A percentile compares a stretch with the other conserved stretches of the same genome.
Evolutionary conservation across 2,113 vertebrate genomes (phyloP).

Genomic region (Thamnaconus septentrionalis): DNA sequence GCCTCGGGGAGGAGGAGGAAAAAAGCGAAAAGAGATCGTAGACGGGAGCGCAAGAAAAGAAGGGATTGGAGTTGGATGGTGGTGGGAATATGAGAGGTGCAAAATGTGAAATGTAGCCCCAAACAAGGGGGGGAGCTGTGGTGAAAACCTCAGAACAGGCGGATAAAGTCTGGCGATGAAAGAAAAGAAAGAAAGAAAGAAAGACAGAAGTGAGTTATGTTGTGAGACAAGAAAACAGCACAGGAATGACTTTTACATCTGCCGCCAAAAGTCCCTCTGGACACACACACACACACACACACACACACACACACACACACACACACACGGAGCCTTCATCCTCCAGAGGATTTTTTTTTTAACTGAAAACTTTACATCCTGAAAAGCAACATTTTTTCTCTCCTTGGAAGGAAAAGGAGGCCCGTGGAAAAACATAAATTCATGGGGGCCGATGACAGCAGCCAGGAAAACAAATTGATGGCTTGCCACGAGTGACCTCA

Average conservation of each 20-base stretch:
- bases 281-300: slow-evolving; percentile 24
- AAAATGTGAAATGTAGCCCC: slow-evolving; percentile 2
- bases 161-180: not conserved
- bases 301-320: slow-evolving; percentile 26
- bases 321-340: slow-evolving; percentile 16
- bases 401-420: slow-evolving; percentile 27
- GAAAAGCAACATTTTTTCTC: slow-evolving; percentile 30
- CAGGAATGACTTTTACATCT: slow-evolving; percentile 72
- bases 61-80: slow-evolving; percentile 6
- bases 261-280: slow-evolving; percentile 58
- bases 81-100: slow-evolving; percentile 17
- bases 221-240: slow-evolving; percentile 22
- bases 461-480: slow-evolving; percentile 57
- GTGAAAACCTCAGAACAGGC: too few species aligned
- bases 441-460: slow-evolving; percentile 40
- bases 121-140: too few species aligned
- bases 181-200: not conserved
- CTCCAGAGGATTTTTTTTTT: slow-evolving; percentile 33
- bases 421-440: slow-evolving; percentile 58
- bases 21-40: slow-evolving; percentile 17
- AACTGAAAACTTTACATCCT: slow-evolving; percentile 48
- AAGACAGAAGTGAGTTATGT: slow-evolving; percentile 6
- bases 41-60: slow-evolving; percentile 6
- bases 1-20: slow-evolving; percentile 8
- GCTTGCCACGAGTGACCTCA: slow-evolving; percentile 51